Base-by-base conservation (phyloP, 2,113 vertebrate genomes). In the Crotophaga sulcirostris region DNA sequence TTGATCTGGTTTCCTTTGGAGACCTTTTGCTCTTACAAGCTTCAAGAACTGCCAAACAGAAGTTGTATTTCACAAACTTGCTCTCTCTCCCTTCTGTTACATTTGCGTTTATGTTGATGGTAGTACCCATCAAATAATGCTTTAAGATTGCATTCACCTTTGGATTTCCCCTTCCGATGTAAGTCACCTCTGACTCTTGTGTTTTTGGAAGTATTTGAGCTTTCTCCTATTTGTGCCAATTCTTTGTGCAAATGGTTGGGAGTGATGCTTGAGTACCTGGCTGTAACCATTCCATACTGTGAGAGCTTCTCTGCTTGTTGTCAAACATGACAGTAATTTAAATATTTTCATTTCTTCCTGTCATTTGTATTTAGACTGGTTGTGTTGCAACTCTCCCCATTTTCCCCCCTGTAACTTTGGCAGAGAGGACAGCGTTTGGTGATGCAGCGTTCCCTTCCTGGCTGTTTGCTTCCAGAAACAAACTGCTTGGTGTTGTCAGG, bases 241-340 rank as follows among this genome's bases (percentile, higher is more conserved):
- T 62, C 44, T 55, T 54, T 33, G 1, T n/a, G 40, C 40, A 38
- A 11, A 34, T 11, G 6, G 0, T 24, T 67, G 69, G 36, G 73
- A 59, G 29, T 5, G 36, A 5, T 38, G 33, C 58, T 70, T 1
- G 19, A 40, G n/a, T 54, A 26, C 36, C 55, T 40, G 34, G 3
- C 40, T 29, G 18, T 47, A 21, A 40, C 28, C 42, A 7, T 7
- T 21, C 3, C 5, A 9, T 40, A 1, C 59, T 11, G 31, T 3
- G 8, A 29, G 26, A 54, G 28, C 14, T 87, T 31, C 67, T 13
- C 70, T 84, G 34, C 42, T 68, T 10, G 4, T 10, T 52, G 16
- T 10, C 60, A 26, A 28, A 26, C 12, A 3, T 1, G 3, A 26
- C 2, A 1, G 3, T 9, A 49, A 23, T 36, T 21, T 31, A 58